Percentiles rank a stretch among this genome's conserved stretches.
These are phyloP conservation scores for Helostoma temminkii DNA, from an alignment of 2,797 vertebrate genomes.

Conservation along the genomic window DNA sequence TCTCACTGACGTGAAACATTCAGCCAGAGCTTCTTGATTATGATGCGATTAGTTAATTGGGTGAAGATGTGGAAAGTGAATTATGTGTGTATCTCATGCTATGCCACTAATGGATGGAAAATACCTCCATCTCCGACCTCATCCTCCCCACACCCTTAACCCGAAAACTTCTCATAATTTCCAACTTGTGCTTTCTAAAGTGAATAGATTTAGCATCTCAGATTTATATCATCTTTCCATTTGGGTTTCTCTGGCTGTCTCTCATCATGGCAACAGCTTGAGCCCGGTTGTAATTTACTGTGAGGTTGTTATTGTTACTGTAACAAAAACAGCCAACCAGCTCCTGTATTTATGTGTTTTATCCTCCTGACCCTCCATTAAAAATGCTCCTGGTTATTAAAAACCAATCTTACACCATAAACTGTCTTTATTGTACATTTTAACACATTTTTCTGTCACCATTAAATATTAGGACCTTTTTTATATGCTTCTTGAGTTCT, in stretches of 20 bases:
- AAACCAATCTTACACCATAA: constrained; percentile 44
- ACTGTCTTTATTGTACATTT: constrained; percentile 37
- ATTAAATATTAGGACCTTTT: constrained; percentile 30
- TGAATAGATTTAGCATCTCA: constrained; percentile 74
- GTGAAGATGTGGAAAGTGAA: constrained; percentile 81
- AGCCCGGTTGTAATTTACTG: constrained; percentile 69
- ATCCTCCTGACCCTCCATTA: constrained; percentile 53
- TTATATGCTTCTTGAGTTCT: constrained; percentile 40
- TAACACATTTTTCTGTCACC: constrained; percentile 50
- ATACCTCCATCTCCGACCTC: constrained; percentile 72
- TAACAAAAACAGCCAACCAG: constrained; percentile 74
- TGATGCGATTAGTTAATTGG: constrained; percentile 81
- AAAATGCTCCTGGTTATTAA: constrained; percentile 54
- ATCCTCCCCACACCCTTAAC: constrained; percentile 73
- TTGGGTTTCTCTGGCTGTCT: constrained; percentile 62
- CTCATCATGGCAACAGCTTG: constrained; percentile 38
- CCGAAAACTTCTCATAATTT: constrained; percentile 74
- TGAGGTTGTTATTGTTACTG: constrained; percentile 71
- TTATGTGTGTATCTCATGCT: constrained; percentile 76
- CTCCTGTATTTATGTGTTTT: constrained; percentile 62
- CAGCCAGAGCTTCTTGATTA: constrained; percentile 64
- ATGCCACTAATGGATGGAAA: constrained; percentile 81
- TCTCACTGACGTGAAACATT: constrained; percentile 60
- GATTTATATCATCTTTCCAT: constrained; percentile 82
- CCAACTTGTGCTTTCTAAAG: constrained; percentile 70